phyloP scores from a whole-genome alignment of 2,888 invertebrate species.

The Xestoiulus laeticollis region DNA sequence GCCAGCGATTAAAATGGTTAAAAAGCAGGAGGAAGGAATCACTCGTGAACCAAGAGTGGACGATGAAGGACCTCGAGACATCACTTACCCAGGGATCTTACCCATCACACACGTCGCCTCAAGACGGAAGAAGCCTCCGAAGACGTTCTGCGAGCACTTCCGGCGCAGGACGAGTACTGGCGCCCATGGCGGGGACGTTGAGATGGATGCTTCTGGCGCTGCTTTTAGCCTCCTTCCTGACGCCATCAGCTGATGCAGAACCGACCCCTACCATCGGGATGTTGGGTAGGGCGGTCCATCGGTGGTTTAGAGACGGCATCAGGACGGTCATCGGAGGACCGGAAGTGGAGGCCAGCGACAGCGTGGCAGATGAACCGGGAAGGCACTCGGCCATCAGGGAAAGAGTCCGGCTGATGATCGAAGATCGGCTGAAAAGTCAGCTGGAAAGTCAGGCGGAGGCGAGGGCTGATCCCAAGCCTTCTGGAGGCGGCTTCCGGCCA shows the following conservation, averaged over 20 bases:
- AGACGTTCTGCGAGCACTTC: background rate
- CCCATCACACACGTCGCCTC: too few relatives aligned
- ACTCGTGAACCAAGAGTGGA: background rate
- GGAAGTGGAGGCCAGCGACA: background rate
- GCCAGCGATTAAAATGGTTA: background rate
- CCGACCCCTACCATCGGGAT: constrained; percentile 49
- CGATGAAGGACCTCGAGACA: too few relatives aligned
- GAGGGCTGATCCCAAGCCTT: background rate
- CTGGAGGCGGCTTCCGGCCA: background rate
- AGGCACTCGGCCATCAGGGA: constrained; percentile 1
- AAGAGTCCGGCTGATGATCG: constrained; percentile 16
- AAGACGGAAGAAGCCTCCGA: too few relatives aligned
- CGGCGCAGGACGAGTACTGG: background rate
- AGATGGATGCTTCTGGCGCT: background rate
- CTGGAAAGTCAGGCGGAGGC: background rate
- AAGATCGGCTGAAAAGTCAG: background rate
- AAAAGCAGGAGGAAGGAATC: background rate
- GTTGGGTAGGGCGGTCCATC: constrained; percentile 46
- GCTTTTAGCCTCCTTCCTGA: background rate
- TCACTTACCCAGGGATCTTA: too few relatives aligned
- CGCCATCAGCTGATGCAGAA: background rate
- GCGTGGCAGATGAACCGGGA: background rate
- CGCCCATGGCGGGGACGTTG: background rate
- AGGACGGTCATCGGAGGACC: background rate
- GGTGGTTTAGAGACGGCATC: constrained; percentile 50